Evolutionary conservation across 2,797 vertebrate genomes (phyloP), one percentile per base, ranked within the genome.

Genomic region (Pelochelys cantorii): DNA sequence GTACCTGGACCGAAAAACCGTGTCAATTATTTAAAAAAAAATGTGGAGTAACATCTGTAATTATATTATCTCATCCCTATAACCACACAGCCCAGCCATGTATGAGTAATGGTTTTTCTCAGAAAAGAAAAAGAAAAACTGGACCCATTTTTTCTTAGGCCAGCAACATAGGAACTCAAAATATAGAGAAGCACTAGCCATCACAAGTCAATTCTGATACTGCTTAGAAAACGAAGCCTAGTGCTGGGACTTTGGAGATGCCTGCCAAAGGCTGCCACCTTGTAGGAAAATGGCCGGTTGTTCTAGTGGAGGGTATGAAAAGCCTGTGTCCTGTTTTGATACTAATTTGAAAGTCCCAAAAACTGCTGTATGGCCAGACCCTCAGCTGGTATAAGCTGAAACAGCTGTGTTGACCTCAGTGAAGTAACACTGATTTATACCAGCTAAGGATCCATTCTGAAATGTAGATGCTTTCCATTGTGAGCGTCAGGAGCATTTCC

Each of bases 341-440:
- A n/a, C 25, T 23, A 13, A 12, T 27, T 77, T 48, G 23, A 42
- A 13, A 48, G 11, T 75, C 13, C 22, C 42, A 17, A 54, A 74
- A 77, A 15, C 12, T 52, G 1, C 1, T 5, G 55, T n/a, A 48
- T 14, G 25, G 29, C 55, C 79, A 87, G 14, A 60, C 29, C 8
- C 25, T 31, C 31, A 25, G 7, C 11, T 53, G 59, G 10, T n/a
- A 22, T 29, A 79, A 53, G 12, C 0, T 0, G 0, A 22, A 2
- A 6, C 3, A 56, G 11, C 3, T 25, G 27, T 14, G 60, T 0
- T 29, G 37, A 5, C 3, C 14, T 56, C n/a, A 34, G 68, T 87
- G 90, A 84, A 34, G 54, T 20, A 79, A 57, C 54, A 79, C 68
- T 54, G 56, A 87, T 2, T 0, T 1, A 75, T 71, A 90, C 6